phyloP scores from a whole-genome alignment of 2,888 invertebrate species.

The Himalopsyche tibetana region DNA sequence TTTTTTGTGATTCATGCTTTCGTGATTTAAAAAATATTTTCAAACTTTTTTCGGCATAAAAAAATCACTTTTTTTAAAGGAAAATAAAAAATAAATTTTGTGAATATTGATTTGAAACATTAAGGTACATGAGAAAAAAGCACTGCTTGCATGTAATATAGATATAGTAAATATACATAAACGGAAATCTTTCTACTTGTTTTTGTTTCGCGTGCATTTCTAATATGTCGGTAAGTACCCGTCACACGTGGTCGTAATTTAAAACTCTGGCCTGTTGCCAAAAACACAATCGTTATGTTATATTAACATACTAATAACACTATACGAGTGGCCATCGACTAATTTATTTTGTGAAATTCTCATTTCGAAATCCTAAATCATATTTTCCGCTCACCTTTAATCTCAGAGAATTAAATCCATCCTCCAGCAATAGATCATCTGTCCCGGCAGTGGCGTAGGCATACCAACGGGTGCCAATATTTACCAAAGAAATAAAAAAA shows the following conservation, averaged over 20 bases:
- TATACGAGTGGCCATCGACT: background rate
- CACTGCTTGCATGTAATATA: too few relatives aligned
- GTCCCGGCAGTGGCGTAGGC: background rate
- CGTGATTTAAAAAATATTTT: too few relatives aligned
- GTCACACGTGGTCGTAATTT: background rate
- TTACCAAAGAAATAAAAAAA: background rate
- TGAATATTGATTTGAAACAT: too few relatives aligned
- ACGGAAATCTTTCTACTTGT: too few relatives aligned
- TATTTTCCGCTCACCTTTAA: conserved; percentile 36
- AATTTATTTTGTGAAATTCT: conserved; percentile 14
- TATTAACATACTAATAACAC: conserved; percentile 16
- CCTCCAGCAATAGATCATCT: conserved; percentile 35
- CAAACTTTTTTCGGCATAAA: too few relatives aligned
- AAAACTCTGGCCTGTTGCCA: background rate
- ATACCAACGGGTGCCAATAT: background rate
- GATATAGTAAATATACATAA: too few relatives aligned
- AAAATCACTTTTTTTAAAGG: too few relatives aligned
- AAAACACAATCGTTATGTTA: background rate
- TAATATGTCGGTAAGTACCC: background rate
- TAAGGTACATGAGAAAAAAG: too few relatives aligned
- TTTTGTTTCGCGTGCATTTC: background rate
- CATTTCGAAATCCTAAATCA: conserved; percentile 28
- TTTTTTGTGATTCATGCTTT: too few relatives aligned
- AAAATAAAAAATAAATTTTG: too few relatives aligned
- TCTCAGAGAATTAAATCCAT: conserved; percentile 37